Evolutionary conservation across 1,140 invertebrate genomes (phyloP).

Genomic region (Cylas formicarius): DNA sequence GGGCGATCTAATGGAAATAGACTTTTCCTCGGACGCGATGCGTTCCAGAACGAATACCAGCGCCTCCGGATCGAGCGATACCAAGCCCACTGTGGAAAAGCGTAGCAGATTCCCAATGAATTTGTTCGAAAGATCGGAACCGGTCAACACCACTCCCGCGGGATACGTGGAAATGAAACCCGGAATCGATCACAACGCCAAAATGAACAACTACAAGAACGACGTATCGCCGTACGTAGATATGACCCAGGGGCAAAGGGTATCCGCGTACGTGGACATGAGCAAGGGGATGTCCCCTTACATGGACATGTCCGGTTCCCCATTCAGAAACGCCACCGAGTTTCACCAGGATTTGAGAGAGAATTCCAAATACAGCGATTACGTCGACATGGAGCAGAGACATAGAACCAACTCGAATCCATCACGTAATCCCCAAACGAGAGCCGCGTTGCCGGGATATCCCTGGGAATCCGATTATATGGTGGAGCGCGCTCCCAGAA

Average conservation of each 20-base stretch:
- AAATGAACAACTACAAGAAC: conserved; percentile 15
- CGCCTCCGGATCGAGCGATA: conserved; percentile 9
- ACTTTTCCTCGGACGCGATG: conserved; percentile 51
- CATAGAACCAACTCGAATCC: conserved; percentile 15
- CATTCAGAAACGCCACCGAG: too few species aligned
- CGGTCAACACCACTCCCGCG: conserved; percentile 25
- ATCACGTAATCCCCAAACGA: conserved; percentile 10
- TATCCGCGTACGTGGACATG: neutral
- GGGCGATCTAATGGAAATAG: conserved; percentile 74
- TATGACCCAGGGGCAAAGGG: conserved; percentile 20
- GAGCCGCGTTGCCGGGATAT: conserved; percentile 13
- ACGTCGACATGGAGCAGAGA: conserved; percentile 41
- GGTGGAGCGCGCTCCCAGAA: conserved; percentile 40
- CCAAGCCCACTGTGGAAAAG: conserved; percentile 24
- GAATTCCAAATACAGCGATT: too few species aligned
- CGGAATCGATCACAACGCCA: conserved; percentile 41
- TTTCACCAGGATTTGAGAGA: too few species aligned
- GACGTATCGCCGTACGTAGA: conserved; percentile 22
- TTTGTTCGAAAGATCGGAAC: neutral
- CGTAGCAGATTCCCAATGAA: neutral
- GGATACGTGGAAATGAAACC: conserved; percentile 55
- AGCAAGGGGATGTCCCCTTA: conserved; percentile 23
- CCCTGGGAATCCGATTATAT: conserved; percentile 19
- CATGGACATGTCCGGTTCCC: conserved; percentile 18
- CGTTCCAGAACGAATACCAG: conserved; percentile 32